These are phyloP conservation scores for Cairina moschata DNA, from an alignment of 2,113 vertebrate genomes.

Conservation along the genomic window DNA sequence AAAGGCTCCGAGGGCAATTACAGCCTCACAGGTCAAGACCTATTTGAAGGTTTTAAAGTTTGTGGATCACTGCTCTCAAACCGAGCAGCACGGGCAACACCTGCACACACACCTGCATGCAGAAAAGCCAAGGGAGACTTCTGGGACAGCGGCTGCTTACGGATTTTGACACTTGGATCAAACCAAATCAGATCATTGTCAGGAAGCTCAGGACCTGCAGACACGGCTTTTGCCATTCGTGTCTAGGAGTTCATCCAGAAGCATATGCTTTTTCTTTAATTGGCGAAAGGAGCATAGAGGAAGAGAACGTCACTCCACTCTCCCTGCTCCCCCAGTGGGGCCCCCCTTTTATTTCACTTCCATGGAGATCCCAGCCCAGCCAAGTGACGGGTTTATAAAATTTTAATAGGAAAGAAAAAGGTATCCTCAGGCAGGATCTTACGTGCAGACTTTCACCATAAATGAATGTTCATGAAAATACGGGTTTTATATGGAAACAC, in stretches of 20 bases:
- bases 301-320: background rate
- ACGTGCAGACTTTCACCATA: slow-evolving; percentile 26
- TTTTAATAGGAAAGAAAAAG: slow-evolving; percentile 63
- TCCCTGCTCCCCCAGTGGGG: background rate
- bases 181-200: background rate
- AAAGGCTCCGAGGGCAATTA: slow-evolving; percentile 27
- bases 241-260: background rate
- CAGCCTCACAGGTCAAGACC: slow-evolving; percentile 28
- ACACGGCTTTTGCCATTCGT: background rate
- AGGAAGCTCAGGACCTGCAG: background rate
- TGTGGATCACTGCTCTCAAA: slow-evolving; percentile 43
- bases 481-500: slow-evolving; percentile 40
- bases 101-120: background rate
- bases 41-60: slow-evolving; percentile 30
- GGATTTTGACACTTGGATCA: background rate
- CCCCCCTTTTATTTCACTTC: slow-evolving; percentile 2
- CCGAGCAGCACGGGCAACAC: background rate
- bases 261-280: background rate
- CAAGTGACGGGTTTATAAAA: slow-evolving; percentile 64
- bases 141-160: background rate
- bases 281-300: background rate
- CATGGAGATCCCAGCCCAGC: slow-evolving; percentile 22
- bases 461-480: slow-evolving; percentile 57
- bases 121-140: background rate
- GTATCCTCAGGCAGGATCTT: slow-evolving; percentile 60